phyloP scores from a whole-genome alignment of 2,888 invertebrate species.

The Rhynchonema sp. region DNA sequence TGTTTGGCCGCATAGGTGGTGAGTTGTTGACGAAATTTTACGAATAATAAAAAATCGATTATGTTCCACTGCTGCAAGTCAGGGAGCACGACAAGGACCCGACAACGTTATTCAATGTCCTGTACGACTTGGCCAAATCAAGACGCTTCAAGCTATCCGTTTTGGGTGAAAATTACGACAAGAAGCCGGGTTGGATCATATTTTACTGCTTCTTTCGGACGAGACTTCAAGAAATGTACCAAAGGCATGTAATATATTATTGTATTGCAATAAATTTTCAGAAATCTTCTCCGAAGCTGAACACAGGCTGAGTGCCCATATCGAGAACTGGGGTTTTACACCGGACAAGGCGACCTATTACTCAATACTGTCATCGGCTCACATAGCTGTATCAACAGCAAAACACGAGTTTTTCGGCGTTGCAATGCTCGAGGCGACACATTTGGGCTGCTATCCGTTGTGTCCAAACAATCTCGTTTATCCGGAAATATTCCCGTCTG shows the following conservation, averaged over 20 bases:
- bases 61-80: no score
- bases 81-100: constrained; percentile 9
- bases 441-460: constrained; percentile 48
- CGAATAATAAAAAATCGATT: no score
- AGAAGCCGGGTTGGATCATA: background rate
- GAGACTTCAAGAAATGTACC: no score
- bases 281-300: constrained; percentile 8
- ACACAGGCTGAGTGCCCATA: constrained; percentile 24
- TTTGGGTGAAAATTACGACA: constrained; percentile 10
- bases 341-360: constrained; percentile 36
- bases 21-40: no score
- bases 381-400: constrained; percentile 52
- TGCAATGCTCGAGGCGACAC: constrained; percentile 50
- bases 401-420: constrained; percentile 57
- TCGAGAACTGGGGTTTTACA: constrained; percentile 42
- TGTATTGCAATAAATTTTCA: no score
- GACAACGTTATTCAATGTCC: constrained; percentile 1
- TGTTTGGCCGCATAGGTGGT: constrained; percentile 55
- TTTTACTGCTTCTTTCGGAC: no score
- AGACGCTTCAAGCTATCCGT: constrained; percentile 35
- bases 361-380: constrained; percentile 37
- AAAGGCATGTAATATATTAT: no score
- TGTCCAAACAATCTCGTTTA: constrained; percentile 49
- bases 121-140: background rate
- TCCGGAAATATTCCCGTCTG: constrained; percentile 47